Evolutionary conservation across 2,888 invertebrate genomes (phyloP).

Genomic region (Sphecodes monilicornis): DNA sequence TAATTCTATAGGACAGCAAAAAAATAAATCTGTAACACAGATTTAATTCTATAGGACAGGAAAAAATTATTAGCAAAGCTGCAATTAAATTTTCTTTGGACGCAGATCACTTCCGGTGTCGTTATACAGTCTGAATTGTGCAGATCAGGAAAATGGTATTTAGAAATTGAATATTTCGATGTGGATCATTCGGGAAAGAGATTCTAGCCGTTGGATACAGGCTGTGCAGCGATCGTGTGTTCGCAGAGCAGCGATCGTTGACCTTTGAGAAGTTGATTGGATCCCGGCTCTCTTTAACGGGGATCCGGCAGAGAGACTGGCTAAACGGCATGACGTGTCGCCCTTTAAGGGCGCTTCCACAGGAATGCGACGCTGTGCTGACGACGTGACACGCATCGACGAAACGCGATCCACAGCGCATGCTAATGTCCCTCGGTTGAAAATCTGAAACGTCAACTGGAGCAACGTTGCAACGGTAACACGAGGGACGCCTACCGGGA

Average conservation of each 20-base stretch:
- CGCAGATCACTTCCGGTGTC: too few species aligned
- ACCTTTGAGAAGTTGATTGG: constrained; percentile 59
- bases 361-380: constrained; percentile 71
- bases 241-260: constrained; percentile 46
- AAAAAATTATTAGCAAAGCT: background rate
- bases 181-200: background rate
- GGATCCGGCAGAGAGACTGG: constrained; percentile 64
- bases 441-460: constrained; percentile 81
- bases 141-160: background rate
- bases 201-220: background rate
- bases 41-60: background rate
- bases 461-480: constrained; percentile 69
- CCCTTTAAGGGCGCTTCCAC: constrained; percentile 75
- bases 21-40: too few species aligned
- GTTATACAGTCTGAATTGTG: too few species aligned
- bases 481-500: constrained; percentile 75
- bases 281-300: constrained; percentile 53
- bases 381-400: constrained; percentile 81
- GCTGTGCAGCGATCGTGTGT: constrained; percentile 1
- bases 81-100: too few species aligned
- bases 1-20: too few species aligned
- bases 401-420: constrained; percentile 76
- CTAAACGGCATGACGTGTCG: constrained; percentile 77
- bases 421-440: constrained; percentile 77
- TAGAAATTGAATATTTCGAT: background rate